Conservation (phyloP, 2,888 invertebrate genomes). For the Bruchidius siliquastri region DNA sequence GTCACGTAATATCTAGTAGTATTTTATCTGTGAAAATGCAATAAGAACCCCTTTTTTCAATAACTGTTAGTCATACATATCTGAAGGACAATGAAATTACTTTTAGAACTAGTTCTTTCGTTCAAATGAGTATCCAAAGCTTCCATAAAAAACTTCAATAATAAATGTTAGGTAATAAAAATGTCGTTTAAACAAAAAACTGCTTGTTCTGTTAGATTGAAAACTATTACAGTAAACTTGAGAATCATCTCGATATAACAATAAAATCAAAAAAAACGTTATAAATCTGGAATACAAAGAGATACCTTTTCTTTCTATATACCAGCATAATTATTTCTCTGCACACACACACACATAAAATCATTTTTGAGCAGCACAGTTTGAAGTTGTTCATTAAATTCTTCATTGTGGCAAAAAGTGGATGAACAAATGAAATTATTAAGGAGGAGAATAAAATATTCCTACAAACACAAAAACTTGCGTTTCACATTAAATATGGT, state of each 20-base stretch:
- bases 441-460: slow-evolving; percentile 21
- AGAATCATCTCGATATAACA: not conserved
- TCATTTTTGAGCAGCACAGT: not conserved
- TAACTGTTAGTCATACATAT: not conserved
- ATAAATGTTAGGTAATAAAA: not conserved
- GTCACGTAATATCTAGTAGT: not conserved
- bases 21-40: not conserved
- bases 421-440: slow-evolving; percentile 7
- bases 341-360: not conserved
- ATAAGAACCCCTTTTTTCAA: not conserved
- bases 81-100: not conserved
- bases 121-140: not conserved
- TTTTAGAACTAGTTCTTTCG: not conserved
- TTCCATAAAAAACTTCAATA: not conserved
- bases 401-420: slow-evolving; percentile 4
- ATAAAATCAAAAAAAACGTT: not conserved
- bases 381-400: slow-evolving; percentile 1
- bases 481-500: slow-evolving; percentile 23
- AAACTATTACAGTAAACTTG: not conserved
- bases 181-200: not conserved
- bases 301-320: not conserved
- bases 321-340: not conserved
- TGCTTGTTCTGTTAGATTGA: not conserved
- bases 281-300: not conserved
- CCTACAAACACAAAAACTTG: slow-evolving; percentile 21